A percentile compares a stretch with the other conserved stretches of the same genome.
These are phyloP conservation scores for Rhinopomastus cyanomelas DNA, from an alignment of 2,113 vertebrate genomes.

Conservation along the genomic window DNA sequence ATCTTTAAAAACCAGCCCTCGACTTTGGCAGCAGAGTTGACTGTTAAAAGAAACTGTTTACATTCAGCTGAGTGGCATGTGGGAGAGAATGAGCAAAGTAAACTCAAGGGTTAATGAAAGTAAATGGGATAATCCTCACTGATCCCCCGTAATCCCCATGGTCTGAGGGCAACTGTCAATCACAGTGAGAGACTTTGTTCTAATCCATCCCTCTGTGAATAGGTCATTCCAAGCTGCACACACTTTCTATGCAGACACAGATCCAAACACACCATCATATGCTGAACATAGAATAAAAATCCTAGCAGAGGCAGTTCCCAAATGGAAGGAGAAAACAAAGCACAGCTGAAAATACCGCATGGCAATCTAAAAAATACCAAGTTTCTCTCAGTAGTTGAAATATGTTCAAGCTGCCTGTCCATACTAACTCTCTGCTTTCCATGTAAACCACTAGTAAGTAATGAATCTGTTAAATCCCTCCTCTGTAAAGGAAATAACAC, in stretches of 20 bases:
- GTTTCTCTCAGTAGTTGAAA: constrained; percentile 4
- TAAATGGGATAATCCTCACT: constrained; percentile 75
- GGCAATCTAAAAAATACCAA: neutral
- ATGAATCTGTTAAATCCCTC: neutral
- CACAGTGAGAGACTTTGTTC: constrained; percentile 43
- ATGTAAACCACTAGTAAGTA: constrained; percentile 22
- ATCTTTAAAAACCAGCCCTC: neutral
- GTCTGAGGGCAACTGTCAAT: constrained; percentile 76
- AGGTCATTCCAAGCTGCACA: constrained; percentile 39
- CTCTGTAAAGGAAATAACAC: neutral
- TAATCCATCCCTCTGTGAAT: constrained; percentile 58
- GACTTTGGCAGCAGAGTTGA: neutral
- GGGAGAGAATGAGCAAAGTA: constrained; percentile 65
- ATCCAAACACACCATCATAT: neutral
- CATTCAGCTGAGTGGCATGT: constrained; percentile 60
- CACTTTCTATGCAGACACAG: neutral
- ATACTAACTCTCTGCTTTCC: constrained; percentile 3
- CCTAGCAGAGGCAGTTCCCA: constrained; percentile 3
- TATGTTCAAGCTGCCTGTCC: constrained; percentile 18
- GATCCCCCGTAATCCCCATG: constrained; percentile 73
- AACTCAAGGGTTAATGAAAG: constrained; percentile 78
- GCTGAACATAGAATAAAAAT: neutral
- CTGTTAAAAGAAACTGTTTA: constrained; percentile 67
- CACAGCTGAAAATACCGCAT: neutral
- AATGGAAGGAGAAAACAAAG: constrained; percentile 12